phyloP scores from a whole-genome alignment of 1,140 invertebrate species.

The Leptopilina boulardi region DNA sequence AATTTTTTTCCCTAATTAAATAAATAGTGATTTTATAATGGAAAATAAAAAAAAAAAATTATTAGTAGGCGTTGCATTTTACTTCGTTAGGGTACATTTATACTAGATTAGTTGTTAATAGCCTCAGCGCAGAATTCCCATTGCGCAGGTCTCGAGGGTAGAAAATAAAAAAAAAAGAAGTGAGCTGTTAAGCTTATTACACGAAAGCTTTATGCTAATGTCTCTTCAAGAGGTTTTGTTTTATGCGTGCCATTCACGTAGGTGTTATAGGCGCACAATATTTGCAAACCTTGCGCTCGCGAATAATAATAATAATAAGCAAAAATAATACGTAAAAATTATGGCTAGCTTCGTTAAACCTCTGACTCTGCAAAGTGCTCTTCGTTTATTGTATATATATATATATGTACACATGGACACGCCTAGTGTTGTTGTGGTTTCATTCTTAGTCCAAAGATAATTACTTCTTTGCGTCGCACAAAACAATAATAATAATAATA shows the following conservation, averaged over 20 bases:
- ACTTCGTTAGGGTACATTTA: not conserved
- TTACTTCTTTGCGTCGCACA: not conserved
- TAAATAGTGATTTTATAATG: no score
- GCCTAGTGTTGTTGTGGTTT: conserved; percentile 7
- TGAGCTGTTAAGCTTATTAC: conserved; percentile 59
- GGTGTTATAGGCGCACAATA: conserved; percentile 50
- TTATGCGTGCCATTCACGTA: conserved; percentile 56
- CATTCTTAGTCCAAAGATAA: not conserved
- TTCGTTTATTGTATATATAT: no score
- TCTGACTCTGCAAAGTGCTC: not conserved
- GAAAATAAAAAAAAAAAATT: not conserved
- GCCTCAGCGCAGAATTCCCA: not conserved
- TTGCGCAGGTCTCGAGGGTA: not conserved
- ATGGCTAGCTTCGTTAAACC: conserved; percentile 30
- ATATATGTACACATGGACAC: conserved; percentile 10
- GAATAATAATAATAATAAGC: conserved; percentile 35
- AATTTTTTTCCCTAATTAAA: no score
- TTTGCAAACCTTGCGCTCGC: conserved; percentile 45
- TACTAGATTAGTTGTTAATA: conserved; percentile 26
- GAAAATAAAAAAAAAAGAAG: no score
- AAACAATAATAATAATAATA: not conserved
- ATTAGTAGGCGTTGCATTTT: not conserved
- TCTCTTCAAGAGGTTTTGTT: conserved; percentile 47
- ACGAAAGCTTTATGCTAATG: conserved; percentile 52
- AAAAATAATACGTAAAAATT: conserved; percentile 32